Evolutionary conservation across 1,140 invertebrate species (phyloP).

Genomic region (Phymastichus coffea): DNA sequence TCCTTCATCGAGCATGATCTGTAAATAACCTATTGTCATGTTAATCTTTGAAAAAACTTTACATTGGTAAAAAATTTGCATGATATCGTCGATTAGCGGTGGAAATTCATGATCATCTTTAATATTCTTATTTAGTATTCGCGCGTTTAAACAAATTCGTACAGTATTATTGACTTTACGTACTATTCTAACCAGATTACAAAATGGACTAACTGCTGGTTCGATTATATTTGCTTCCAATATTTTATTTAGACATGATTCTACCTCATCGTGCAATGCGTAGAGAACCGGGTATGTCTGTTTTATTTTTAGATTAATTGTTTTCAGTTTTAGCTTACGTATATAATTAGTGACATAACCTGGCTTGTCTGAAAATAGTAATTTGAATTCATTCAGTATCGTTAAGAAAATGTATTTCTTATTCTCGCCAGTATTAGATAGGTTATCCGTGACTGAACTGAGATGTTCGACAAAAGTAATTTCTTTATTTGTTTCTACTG

Average conservation of each 20-base stretch:
- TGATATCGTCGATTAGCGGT: conserved; percentile 24
- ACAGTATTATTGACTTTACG: conserved; percentile 25
- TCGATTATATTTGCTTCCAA: conserved; percentile 28
- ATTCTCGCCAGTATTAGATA: neutral
- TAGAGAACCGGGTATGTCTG: conserved; percentile 28
- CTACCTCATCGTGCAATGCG: conserved; percentile 6
- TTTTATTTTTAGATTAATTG: conserved; percentile 17
- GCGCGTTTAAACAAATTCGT: conserved; percentile 31
- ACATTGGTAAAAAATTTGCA: too few species aligned
- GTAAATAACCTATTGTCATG: too few species aligned
- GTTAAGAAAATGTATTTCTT: conserved; percentile 12
- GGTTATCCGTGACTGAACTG: neutral
- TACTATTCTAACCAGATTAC: conserved; percentile 30
- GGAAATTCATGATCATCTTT: conserved; percentile 31
- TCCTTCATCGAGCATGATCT: too few species aligned
- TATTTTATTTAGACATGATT: conserved; percentile 9
- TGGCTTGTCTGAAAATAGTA: conserved; percentile 26
- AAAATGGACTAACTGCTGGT: conserved; percentile 29
- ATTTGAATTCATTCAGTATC: conserved; percentile 15
- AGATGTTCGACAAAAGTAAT: neutral
- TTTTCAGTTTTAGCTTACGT: conserved; percentile 24
- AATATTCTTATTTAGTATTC: conserved; percentile 30
- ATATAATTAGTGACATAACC: conserved; percentile 18
- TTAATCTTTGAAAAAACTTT: too few species aligned
- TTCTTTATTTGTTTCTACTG: neutral